Base-by-base conservation (phyloP, 2,888 invertebrate species). In the Siphonodentalium dalli region DNA sequence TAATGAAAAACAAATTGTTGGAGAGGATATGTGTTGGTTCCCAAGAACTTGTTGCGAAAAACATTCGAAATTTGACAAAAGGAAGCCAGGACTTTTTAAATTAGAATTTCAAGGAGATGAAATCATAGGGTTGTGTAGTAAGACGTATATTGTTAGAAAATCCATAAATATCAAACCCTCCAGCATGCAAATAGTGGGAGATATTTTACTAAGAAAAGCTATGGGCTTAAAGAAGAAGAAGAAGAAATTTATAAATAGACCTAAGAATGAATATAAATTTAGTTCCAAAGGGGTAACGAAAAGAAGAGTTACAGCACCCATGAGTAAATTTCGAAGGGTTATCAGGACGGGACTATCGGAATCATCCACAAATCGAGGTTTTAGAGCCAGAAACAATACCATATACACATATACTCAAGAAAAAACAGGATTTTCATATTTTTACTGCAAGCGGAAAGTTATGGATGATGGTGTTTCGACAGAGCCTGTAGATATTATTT, bases 201-300 rank as follows among this genome's bases (percentile, higher is more conserved):
- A n/a, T n/a, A n/a, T n/a, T n/a, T n/a, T n/a, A n/a, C n/a, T n/a
- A n/a, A n/a, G n/a, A n/a, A n/a, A n/a, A n/a, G n/a, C n/a, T n/a
- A n/a, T n/a, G n/a, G n/a, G n/a, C n/a, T n/a, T n/a, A n/a, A n/a
- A n/a, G n/a, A n/a, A n/a, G n/a, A n/a, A n/a, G n/a, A n/a, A n/a
- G 18, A 50, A 42, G 28, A 24, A 43, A 23, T 24, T 6, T 18
- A 24, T 15, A n/a, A n/a, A n/a, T n/a, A 7, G 6, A 15, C 3
- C n/a, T 5, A 26, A 18, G n/a, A 26, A 15, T 5, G 54, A 54
- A n/a, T 48, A 31, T 21, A 55, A 49, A 24, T 55, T 49, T 18
- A 55, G 54, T 37, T 54, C 48, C 26, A 54, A 54, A n/a, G 54
- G 54, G 1, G 28, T 55, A 3, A 37, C 29, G n/a, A 50, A 55